Evolutionary conservation across 2,888 invertebrate genomes (phyloP).

Genomic region (Polietes domitor): DNA sequence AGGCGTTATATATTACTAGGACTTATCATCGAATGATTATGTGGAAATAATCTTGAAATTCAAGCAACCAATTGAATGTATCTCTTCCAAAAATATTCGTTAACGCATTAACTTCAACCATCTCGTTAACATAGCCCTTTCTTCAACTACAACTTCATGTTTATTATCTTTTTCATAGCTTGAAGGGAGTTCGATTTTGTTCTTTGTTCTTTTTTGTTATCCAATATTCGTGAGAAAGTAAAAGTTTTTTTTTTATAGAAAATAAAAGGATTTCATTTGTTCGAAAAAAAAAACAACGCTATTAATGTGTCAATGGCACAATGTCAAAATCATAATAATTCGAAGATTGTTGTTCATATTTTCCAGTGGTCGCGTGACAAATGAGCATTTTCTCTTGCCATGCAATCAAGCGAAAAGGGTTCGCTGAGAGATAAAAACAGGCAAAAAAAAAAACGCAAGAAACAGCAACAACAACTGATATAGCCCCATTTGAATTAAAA

Average conservation of each 20-base stretch:
- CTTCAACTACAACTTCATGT: background rate
- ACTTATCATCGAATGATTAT: too few species aligned
- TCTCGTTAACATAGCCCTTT: background rate
- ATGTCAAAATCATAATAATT: conserved; percentile 58
- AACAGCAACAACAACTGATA: background rate
- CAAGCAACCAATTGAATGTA: too few species aligned
- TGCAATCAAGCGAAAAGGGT: conserved; percentile 19
- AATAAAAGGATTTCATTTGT: background rate
- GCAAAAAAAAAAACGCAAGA: too few species aligned
- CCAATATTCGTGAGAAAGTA: background rate
- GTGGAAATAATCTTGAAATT: too few species aligned
- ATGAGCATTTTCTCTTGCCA: conserved; percentile 33
- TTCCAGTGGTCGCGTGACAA: conserved; percentile 61
- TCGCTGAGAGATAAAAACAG: background rate
- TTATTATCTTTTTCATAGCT: background rate
- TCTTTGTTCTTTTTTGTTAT: too few species aligned
- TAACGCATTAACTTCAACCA: too few species aligned
- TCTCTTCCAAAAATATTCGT: too few species aligned
- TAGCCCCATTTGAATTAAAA: conserved; percentile 27
- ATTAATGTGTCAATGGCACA: conserved; percentile 63
- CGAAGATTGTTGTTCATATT: conserved; percentile 13
- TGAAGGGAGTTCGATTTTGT: background rate
- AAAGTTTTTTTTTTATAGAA: background rate
- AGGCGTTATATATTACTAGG: too few species aligned
- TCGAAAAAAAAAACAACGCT: conserved; percentile 1